Base-by-base conservation (phyloP, 2,888 invertebrate genomes). In the Lasioglossum leucozonium region DNA sequence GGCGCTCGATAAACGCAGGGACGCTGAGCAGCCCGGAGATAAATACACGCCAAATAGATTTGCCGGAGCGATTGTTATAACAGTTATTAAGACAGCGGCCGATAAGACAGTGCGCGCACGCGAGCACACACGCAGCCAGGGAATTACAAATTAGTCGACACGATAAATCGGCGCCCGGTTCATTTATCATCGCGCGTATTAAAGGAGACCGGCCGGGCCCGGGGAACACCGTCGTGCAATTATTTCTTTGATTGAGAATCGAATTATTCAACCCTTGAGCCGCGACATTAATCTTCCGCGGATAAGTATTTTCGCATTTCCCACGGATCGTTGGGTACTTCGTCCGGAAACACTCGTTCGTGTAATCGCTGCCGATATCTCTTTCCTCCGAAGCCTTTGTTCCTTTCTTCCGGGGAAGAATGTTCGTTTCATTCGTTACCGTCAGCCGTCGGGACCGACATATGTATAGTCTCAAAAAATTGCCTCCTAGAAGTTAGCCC, bases 81-180 rank as follows among this genome's bases (percentile, higher is more conserved):
- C 79, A 72, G 65, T 84, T 84, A 84, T 78, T 82, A 84, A 82
- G 84, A 78, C 83, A 78, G 8, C 62, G 62, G 5, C 55, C 65
- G 84, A 84, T 82, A 84, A 82, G 83, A 58, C 72, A 74, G 34
- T 1, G 77, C 84, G 37, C 82, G 55, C 84, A 62, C 82, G n/a
- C 22, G 26, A 30, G 34, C 22, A 26, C 26, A 82, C 71, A 71
- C 84, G 55, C 75, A 4, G n/a, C 4, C 22, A 34, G 26, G 51
- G 73, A 47, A 67, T 37, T 58, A 13, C 65, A 82, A 82, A 84
- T 84, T 84, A 82, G 47, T n/a, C 40, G 62, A 51, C 75, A 72
- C 78, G 77, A 81, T 84, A 84, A 81, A 83, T 83, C 67, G 62
- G n/a, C 34, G 8, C n/a, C 40, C n/a, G 51, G 40, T 74, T 37